A percentile compares a stretch with the other conserved stretches of the same genome.
Conservation (phyloP, 64 coral and sea anemone genomes). For the Pachyseris speciosa region DNA sequence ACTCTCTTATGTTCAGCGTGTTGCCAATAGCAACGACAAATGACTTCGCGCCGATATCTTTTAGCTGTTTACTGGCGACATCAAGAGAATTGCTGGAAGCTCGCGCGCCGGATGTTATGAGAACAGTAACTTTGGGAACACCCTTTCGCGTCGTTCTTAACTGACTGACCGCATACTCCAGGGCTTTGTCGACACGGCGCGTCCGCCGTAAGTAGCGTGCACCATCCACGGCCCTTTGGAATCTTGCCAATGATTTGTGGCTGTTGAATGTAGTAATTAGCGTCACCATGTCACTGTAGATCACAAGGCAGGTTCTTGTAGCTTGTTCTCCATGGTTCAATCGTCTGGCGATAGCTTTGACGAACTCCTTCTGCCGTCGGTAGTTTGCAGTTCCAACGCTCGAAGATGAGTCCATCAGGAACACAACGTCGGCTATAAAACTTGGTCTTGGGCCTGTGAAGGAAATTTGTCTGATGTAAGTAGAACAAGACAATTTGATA, state of each 20-base stretch:
- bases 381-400: slow-evolving; percentile 24
- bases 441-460: not conserved
- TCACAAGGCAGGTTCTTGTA: slow-evolving; percentile 11
- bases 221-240: not conserved
- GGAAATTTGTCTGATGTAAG: not conserved
- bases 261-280: not conserved
- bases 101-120: slow-evolving; percentile 31
- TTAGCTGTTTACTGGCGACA: slow-evolving; percentile 2
- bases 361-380: slow-evolving; percentile 41
- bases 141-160: not conserved
- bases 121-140: slow-evolving; percentile 6
- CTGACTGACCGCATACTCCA: not conserved
- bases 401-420: slow-evolving; percentile 62
- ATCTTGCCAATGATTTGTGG: not conserved
- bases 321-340: slow-evolving; percentile 24
- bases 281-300: not conserved
- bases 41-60: slow-evolving; percentile 9
- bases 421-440: slow-evolving; percentile 66
- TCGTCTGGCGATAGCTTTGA: slow-evolving; percentile 8
- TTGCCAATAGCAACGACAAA: slow-evolving; percentile 59
- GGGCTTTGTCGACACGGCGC: slow-evolving; percentile 39
- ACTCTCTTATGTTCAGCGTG: slow-evolving; percentile 12
- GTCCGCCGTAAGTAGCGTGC: not conserved
- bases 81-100: not conserved
- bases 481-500: too few species aligned